Evolutionary conservation across 2,797 vertebrate species (phyloP).

Genomic region (Chromobotia macracanthus): DNA sequence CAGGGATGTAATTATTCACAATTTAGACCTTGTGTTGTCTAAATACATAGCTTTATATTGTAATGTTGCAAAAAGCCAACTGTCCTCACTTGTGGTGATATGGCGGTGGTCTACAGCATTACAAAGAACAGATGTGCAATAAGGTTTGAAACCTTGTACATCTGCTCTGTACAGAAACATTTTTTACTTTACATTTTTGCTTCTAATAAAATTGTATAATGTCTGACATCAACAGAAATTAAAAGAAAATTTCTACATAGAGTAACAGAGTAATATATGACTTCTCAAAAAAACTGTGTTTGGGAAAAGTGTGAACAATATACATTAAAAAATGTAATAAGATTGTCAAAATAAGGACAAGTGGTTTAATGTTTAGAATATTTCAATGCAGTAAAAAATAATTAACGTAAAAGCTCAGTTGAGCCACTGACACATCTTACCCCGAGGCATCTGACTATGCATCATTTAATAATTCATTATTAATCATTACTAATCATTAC

Average conservation of each 20-base stretch:
- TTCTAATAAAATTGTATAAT: not conserved
- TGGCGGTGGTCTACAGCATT: conserved; percentile 65
- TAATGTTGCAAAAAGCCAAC: conserved; percentile 50
- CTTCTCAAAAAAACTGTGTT: too few relatives aligned
- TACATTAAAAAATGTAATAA: too few relatives aligned
- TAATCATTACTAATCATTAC: too few relatives aligned
- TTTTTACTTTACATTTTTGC: too few relatives aligned
- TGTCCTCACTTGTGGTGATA: conserved; percentile 66
- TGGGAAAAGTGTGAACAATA: too few relatives aligned
- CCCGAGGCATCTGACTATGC: not conserved
- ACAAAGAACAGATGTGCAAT: conserved; percentile 53
- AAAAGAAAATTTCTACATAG: too few relatives aligned
- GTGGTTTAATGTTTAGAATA: too few relatives aligned
- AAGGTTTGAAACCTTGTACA: conserved; percentile 43
- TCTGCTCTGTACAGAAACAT: not conserved
- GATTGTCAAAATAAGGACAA: too few relatives aligned
- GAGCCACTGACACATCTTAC: too few relatives aligned
- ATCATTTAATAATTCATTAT: not conserved
- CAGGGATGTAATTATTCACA: conserved; percentile 46
- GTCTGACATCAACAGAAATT: not conserved
- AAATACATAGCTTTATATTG: conserved; percentile 36
- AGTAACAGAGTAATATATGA: too few relatives aligned
- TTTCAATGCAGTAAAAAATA: too few relatives aligned
- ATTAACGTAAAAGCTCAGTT: too few relatives aligned
- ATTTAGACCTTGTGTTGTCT: conserved; percentile 47